Evolutionary conservation across 2,113 vertebrate species (phyloP).

Genomic region (Caranx ignobilis): DNA sequence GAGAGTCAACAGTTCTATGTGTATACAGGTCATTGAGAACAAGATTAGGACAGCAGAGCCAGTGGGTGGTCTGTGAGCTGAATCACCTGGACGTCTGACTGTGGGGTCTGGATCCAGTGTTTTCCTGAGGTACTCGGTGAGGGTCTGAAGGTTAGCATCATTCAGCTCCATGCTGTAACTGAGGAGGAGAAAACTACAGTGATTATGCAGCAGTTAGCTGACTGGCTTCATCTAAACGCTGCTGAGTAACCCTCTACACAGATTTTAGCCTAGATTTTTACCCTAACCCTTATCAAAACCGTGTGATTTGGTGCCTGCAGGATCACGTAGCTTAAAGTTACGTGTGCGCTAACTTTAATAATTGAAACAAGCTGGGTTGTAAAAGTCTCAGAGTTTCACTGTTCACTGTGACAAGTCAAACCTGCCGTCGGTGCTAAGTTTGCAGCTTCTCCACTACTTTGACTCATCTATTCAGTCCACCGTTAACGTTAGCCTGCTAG

Average conservation of each 20-base stretch:
- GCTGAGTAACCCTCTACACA: conserved; percentile 11
- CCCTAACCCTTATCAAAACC: background rate
- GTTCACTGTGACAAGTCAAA: background rate
- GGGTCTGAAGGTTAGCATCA: conserved; percentile 94
- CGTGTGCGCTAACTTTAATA: background rate
- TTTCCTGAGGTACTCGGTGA: conserved; percentile 96
- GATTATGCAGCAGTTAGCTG: background rate
- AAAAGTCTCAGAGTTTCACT: background rate
- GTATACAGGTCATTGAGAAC: background rate
- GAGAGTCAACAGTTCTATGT: background rate
- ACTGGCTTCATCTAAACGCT: background rate
- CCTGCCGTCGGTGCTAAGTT: background rate
- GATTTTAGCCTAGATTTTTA: background rate
- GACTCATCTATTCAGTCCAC: background rate
- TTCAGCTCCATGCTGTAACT: conserved; percentile 92
- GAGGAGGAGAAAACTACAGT: background rate
- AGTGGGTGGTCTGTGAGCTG: background rate
- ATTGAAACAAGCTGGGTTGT: background rate
- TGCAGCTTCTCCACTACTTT: background rate
- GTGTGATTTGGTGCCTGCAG: background rate
- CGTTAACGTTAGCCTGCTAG: conserved; percentile 47
- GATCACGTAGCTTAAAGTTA: background rate
- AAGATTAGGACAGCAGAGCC: background rate
- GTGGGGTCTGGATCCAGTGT: conserved; percentile 95
- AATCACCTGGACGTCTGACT: conserved; percentile 94